Evolutionary conservation across 2,113 vertebrate genomes (phyloP).

Genomic region (Syrmaticus mikado): DNA sequence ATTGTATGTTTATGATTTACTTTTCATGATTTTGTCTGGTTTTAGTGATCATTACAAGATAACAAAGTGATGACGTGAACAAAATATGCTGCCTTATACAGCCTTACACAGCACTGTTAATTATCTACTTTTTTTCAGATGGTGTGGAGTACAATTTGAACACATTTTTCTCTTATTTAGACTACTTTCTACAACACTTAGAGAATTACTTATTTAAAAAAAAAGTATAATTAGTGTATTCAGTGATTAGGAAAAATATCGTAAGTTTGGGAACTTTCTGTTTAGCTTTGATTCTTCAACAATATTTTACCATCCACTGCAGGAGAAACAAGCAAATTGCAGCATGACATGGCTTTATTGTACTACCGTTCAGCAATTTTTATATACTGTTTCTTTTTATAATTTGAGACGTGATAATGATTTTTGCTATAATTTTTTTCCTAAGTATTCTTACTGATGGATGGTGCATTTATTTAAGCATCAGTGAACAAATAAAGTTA

Average conservation of each 20-base stretch:
- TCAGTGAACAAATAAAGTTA: conserved; percentile 87
- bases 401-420: conserved; percentile 80
- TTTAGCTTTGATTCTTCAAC: conserved; percentile 21
- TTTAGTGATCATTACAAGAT: not conserved
- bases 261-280: not conserved
- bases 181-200: not conserved
- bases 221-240: not conserved
- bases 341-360: conserved; percentile 53
- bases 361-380: conserved; percentile 76
- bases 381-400: conserved; percentile 80
- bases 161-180: not conserved
- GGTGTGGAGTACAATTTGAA: not conserved
- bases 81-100: not conserved
- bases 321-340: conserved; percentile 54
- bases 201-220: not conserved
- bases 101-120: not conserved
- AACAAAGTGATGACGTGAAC: not conserved
- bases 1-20: not conserved
- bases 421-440: conserved; percentile 81
- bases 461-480: conserved; percentile 82
- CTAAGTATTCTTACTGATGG: conserved; percentile 79
- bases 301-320: conserved; percentile 41
- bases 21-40: not conserved
- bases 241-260: not conserved
- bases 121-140: not conserved